These are phyloP conservation scores for Myotis daubentonii DNA, from an alignment of 2,797 vertebrate genomes.

Conservation along the genomic window DNA sequence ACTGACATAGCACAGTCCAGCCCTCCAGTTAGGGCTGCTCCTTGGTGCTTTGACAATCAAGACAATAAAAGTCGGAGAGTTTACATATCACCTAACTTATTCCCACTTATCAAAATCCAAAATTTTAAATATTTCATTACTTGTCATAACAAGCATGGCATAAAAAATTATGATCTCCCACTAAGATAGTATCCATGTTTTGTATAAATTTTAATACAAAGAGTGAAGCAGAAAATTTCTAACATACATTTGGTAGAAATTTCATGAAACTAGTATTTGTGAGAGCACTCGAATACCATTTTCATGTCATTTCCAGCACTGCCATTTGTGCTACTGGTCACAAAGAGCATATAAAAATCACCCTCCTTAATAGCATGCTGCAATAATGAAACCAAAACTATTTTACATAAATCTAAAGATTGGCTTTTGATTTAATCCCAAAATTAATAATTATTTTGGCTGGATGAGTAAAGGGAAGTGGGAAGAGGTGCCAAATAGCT, in stretches of 20 bases:
- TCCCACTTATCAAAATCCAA: neutral
- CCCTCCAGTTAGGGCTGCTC: neutral
- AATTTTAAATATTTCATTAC: conserved; percentile 3
- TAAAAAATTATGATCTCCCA: neutral
- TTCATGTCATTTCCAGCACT: neutral
- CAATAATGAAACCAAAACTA: neutral
- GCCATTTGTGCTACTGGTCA: neutral
- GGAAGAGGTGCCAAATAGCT: neutral
- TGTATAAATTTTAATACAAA: neutral
- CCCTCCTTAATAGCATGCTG: neutral
- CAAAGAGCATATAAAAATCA: neutral
- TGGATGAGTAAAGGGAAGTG: neutral
- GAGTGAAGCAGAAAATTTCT: neutral
- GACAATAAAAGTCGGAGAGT: neutral
- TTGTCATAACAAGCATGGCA: neutral
- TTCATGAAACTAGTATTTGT: neutral
- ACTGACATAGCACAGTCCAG: neutral
- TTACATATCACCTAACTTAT: neutral
- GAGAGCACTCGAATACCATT: neutral
- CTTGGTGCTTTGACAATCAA: neutral
- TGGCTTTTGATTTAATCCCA: conserved; percentile 17
- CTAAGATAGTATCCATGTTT: neutral
- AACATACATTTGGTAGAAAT: neutral
- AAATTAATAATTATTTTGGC: conserved; percentile 1
- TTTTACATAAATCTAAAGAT: neutral